A percentile compares a stretch with the other conserved stretches of the same genome.
Conservation (phyloP, 2,888 invertebrate species). For the Dione vanillae region DNA sequence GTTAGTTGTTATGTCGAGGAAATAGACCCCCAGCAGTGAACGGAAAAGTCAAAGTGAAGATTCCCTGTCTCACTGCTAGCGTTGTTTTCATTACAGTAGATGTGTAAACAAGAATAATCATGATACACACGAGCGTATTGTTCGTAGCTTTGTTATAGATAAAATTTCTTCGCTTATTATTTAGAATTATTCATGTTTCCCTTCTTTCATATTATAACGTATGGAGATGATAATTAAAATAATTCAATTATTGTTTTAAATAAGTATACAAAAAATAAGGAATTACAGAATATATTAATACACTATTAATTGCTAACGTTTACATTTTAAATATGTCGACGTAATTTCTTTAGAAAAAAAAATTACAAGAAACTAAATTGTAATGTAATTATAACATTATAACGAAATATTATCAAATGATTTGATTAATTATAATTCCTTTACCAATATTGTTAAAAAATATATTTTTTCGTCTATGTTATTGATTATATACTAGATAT, state of each 20-base stretch:
- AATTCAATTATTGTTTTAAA: background rate
- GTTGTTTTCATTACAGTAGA: conserved; percentile 56
- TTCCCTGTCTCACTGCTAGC: conserved; percentile 53
- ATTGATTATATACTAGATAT: no score
- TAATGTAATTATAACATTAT: no score
- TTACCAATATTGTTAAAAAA: no score
- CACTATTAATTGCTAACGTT: no score
- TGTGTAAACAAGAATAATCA: conserved; percentile 49
- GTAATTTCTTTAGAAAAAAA: no score
- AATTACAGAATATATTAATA: no score
- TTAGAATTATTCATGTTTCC: background rate
- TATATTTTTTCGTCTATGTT: no score
- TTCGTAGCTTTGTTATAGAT: background rate
- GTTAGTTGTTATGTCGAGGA: conserved; percentile 64
- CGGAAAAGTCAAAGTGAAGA: conserved; percentile 65
- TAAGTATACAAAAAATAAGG: no score
- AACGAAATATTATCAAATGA: no score
- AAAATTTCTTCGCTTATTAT: background rate
- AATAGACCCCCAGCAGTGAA: conserved; percentile 64
- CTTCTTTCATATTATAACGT: background rate
- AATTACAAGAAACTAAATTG: no score
- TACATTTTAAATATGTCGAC: no score
- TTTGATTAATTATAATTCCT: no score
- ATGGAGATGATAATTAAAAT: background rate
- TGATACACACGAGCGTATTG: conserved; percentile 24